These are phyloP conservation scores for Pampusana beccarii DNA, from an alignment of 2,113 vertebrate species.

Conservation along the genomic window DNA sequence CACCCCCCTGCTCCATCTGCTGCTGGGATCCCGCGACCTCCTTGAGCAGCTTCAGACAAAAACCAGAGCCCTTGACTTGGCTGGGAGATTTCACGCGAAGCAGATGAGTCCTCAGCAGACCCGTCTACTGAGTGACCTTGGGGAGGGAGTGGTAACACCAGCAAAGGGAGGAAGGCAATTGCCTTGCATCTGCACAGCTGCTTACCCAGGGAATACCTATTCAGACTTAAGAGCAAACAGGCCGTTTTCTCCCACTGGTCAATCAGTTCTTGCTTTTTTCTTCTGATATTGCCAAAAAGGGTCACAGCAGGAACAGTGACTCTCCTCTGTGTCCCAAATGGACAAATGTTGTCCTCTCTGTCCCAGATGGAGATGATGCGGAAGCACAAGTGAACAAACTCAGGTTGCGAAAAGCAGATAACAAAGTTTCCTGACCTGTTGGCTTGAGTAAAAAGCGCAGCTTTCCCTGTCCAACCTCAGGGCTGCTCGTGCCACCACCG, in stretches of 20 bases:
- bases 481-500: neutral
- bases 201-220: neutral
- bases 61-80: neutral
- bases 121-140: neutral
- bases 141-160: neutral
- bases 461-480: neutral
- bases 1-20: neutral
- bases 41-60: neutral
- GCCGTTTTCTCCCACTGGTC: constrained; percentile 8
- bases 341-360: neutral
- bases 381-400: neutral
- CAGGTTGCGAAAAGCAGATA: neutral
- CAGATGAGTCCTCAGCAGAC: neutral
- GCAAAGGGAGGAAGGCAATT: neutral
- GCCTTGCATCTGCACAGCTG: neutral
- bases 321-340: neutral
- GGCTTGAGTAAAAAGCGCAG: neutral
- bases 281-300: neutral
- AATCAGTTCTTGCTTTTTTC: neutral
- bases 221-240: neutral
- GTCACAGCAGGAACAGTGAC: neutral
- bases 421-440: neutral
- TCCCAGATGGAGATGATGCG: neutral
- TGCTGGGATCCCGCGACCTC: neutral
- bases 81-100: neutral